Evolutionary conservation across 2,888 invertebrate species (phyloP), one percentile per base, ranked within the genome.

Genomic region (Neoaliturus tenellus): DNA sequence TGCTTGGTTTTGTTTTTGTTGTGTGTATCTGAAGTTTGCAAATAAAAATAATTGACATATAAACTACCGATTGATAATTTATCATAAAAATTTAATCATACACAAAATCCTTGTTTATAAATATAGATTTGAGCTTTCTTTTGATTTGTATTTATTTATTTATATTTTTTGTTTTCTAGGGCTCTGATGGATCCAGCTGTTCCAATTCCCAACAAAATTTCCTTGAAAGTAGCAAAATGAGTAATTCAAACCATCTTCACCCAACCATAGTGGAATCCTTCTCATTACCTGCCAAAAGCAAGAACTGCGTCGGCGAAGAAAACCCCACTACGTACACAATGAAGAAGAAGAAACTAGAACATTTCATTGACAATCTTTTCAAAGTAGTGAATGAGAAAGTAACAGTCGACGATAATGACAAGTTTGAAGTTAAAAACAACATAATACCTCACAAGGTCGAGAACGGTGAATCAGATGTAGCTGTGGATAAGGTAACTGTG

Each of bases 311-410:
- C 4, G 75, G 28, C 3, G 20, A 75, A 12, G 28, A 41, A 8
- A 75, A 75, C 3, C 75, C 78, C 14, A 35, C 35, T 0, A 35
- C 51, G 8, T 78, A 17, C 35, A 78, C 48, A 8, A 78, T 78
- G 78, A 78, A 78, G 35, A 78, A 78, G 55, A 78, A 78, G 35
- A 78, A 78, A 33, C 35, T 78, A 5, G 78, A 78, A 33, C 33
- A 78, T 33, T 78, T 48, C 35, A 78, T 78, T 10, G 78, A 78
- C 55, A 78, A 78, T 44, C 55, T 78, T 2, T 48, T 75, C 23
- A 41, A 39, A 41, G 28, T 67, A 8, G 39, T 39, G 39, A 39
- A 39, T 12, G 62, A 62, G 20, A 62, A 31, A 17, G 62, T 28
- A 0, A 28, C 23, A 5, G 4, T 23, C 17, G 55, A 31, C 5